phyloP scores from a whole-genome alignment of 2,113 vertebrate species.

The Albula glossodonta region DNA sequence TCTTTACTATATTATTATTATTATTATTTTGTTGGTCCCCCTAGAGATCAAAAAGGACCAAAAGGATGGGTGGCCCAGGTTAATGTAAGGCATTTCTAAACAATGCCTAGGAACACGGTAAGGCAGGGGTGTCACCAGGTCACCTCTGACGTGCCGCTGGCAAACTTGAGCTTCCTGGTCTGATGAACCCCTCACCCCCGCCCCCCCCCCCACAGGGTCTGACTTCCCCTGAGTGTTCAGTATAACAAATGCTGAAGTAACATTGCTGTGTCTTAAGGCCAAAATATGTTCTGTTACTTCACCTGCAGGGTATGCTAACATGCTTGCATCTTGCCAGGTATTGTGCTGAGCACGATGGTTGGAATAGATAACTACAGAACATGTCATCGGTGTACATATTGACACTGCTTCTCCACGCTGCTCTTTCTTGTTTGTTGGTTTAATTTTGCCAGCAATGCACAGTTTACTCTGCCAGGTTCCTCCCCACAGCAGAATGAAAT shows the following conservation, averaged over 20 bases:
- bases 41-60: constrained; percentile 45
- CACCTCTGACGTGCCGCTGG: not conserved
- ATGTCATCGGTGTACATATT: constrained; percentile 48
- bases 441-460: not conserved
- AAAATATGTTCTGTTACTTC: not conserved
- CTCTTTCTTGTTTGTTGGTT: not conserved
- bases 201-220: too few species aligned
- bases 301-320: not conserved
- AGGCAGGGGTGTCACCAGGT: not conserved
- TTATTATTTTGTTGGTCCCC: constrained; percentile 52
- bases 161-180: not conserved
- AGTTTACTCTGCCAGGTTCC: not conserved
- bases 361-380: not conserved
- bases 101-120: not conserved
- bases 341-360: not conserved
- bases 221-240: not conserved
- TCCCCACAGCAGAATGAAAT: not conserved
- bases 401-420: constrained; percentile 37
- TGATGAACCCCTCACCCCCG: not conserved
- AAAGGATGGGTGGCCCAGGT: not conserved
- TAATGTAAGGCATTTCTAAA: not conserved
- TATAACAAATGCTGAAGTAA: not conserved
- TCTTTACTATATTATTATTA: constrained; percentile 58
- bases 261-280: not conserved
- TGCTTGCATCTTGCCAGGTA: not conserved